phyloP scores from a whole-genome alignment of 2,888 invertebrate genomes.

The Cinara cedri region DNA sequence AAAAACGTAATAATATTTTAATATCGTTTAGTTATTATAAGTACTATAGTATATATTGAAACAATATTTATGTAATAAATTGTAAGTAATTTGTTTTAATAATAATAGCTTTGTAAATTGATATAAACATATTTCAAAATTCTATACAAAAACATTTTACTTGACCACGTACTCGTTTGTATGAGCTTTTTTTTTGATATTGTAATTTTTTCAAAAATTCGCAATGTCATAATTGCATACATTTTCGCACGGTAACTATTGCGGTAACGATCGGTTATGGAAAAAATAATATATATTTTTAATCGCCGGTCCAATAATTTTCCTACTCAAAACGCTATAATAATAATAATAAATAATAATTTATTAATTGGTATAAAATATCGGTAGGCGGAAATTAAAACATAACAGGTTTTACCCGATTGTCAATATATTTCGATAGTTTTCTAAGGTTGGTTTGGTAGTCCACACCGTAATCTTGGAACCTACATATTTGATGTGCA shows the following conservation, averaged over 20 bases:
- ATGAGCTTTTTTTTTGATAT: background rate
- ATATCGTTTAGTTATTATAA: no score
- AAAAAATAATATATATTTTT: conserved; percentile 20
- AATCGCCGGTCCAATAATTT: background rate
- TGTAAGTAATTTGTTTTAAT: no score
- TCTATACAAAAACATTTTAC: no score
- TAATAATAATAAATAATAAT: background rate
- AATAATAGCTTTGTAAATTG: background rate
- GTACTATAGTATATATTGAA: no score
- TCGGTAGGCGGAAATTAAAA: background rate
- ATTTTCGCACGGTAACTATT: background rate
- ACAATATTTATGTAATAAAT: no score
- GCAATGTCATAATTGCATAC: no score
- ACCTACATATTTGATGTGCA: conserved; percentile 17
- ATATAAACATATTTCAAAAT: background rate
- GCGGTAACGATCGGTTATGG: background rate
- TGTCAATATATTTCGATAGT: conserved; percentile 26
- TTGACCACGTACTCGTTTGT: no score
- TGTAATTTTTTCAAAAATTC: no score
- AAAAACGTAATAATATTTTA: no score
- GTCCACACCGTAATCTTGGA: conserved; percentile 50
- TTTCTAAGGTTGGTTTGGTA: conserved; percentile 13
- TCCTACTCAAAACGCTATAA: conserved; percentile 3
- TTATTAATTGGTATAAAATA: background rate
- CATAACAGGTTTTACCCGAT: conserved; percentile 25